Evolutionary conservation across 2,797 vertebrate genomes (phyloP), one percentile per base, ranked within the genome.

Genomic region (Percopsis omiscomaycus): DNA sequence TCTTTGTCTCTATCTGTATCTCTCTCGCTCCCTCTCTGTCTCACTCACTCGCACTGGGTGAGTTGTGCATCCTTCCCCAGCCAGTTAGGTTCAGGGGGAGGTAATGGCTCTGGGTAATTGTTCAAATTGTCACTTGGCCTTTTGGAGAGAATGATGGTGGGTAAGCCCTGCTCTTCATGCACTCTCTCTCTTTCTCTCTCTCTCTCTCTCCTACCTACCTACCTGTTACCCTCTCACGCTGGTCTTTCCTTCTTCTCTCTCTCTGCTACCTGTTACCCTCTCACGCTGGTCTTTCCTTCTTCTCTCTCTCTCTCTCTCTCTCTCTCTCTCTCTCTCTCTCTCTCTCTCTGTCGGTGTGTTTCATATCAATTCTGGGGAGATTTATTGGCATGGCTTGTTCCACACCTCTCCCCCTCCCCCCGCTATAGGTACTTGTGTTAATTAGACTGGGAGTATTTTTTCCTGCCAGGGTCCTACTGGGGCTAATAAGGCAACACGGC

Each of bases 91-190:
- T 88, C 84, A 82, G 80, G 87, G 81, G 75, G 86, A 88, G 82
- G 86, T 91, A 92, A 91, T 91, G 84, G 88, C 78, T 71, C 80
- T 6, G 67, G 78, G 90, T 91, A 91, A 92, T 92, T 91, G 90
- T 86, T 89, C 83, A 86, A 89, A 92, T 90, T 92, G 91, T 91
- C 91, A 92, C 87, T 91, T 91, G 90, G 87, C 91, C 90, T 92
- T 92, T 92, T 67, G 75, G 79, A 69, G 86, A 88, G 85, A 86
- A 80, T 55, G 74, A 78, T 76, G 79, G 84, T 66, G 73, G 80
- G 64, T 68, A 75, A 75, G 83, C 79, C 84, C 79, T 82, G 85
- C 82, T 88, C 74, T 67, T 79, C 78, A 74, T 57, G 75, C 77
- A 83, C 81, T 84, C 82, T 82, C 85, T 86, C 79, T 77, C 75